Evolutionary conservation across 2,113 vertebrate genomes (phyloP), one percentile per base, ranked within the genome.

Genomic region (Lepus timidus): DNA sequence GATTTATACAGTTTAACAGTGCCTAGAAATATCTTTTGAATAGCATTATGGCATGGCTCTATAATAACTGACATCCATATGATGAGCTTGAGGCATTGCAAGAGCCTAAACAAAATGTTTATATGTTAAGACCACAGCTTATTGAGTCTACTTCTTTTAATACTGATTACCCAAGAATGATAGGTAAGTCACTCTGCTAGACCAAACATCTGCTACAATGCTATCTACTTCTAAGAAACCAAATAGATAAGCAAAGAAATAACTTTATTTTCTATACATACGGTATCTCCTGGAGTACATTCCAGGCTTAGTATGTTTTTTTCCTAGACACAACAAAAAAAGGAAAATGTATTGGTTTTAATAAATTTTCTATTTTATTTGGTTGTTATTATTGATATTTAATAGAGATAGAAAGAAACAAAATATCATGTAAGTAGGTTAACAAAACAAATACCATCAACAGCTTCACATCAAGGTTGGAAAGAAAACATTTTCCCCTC

Each of bases 41-140:
- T 6, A 52, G 61, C 74, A 75, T 68, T 80, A 93, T 25, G 36
- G 16, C n/a, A 76, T 10, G 17, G 76, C 19, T 87, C 58, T 78
- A 62, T 86, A 92, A 49, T 71, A 94, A 64, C 8, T 51, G 25
- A 62, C 16, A 3, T 25, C 75, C 27, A 20, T 62, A 93, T 23
- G 49, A 90, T 78, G 20, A 71, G 25, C 44, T 20, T 52, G 20
- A 79, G n/a, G 39, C 29, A 90, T 29, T 79, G 51, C 20, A 92
- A 82, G 95, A 79, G 62, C 55, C 75, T 68, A 62, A 58, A 87
- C 36, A 90, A 94, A 95, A 93, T 74, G 29, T 61, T 86, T 33
- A 79, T 82, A 86, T 44, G 29, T 71, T 94, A 92, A 86, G 8
- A 86, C 12, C 13, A 78, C n/a, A 81, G 22, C 73, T 85, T 52